Percentiles rank a stretch among this genome's conserved stretches.
Evolutionary conservation across 2,888 invertebrate genomes (phyloP).

Genomic region (Campoplex capitator): DNA sequence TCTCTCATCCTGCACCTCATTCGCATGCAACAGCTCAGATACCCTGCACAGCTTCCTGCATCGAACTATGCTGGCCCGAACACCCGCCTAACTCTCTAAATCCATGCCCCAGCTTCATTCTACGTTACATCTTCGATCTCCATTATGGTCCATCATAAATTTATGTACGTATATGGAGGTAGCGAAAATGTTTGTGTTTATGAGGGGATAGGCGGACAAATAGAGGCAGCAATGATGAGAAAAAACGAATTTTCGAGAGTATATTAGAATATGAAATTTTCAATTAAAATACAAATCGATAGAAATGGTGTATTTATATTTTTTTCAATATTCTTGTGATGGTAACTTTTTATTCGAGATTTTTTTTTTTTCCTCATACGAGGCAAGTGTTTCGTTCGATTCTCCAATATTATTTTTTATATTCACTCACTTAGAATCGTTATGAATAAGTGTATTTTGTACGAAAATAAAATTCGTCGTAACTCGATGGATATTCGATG

Average conservation of each 20-base stretch:
- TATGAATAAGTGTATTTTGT: not conserved
- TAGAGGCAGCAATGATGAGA: not conserved
- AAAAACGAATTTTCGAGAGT: not conserved
- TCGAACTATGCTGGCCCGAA: not conserved
- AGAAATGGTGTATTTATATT: not conserved
- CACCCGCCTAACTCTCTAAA: not conserved
- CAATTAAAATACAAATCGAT: not conserved
- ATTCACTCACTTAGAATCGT: not conserved
- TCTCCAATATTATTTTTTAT: not conserved
- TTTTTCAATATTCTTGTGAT: not conserved
- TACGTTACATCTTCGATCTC: not conserved
- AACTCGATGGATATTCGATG: not conserved
- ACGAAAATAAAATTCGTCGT: not conserved
- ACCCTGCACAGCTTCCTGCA: not conserved
- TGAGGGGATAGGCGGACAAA: not conserved
- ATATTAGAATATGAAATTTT: not conserved
- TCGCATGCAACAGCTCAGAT: conserved; percentile 28
- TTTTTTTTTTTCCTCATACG: not conserved
- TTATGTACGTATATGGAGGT: not conserved
- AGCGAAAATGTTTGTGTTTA: too few relatives aligned
- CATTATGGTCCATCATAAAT: not conserved
- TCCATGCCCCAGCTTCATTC: not conserved
- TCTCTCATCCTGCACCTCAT: not conserved
- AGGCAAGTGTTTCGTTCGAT: not conserved
- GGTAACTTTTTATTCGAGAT: not conserved